Percentiles rank a stretch among this genome's conserved stretches.
Conservation (phyloP, 2,113 vertebrate genomes). For the Malurus alboscapulatus region DNA sequence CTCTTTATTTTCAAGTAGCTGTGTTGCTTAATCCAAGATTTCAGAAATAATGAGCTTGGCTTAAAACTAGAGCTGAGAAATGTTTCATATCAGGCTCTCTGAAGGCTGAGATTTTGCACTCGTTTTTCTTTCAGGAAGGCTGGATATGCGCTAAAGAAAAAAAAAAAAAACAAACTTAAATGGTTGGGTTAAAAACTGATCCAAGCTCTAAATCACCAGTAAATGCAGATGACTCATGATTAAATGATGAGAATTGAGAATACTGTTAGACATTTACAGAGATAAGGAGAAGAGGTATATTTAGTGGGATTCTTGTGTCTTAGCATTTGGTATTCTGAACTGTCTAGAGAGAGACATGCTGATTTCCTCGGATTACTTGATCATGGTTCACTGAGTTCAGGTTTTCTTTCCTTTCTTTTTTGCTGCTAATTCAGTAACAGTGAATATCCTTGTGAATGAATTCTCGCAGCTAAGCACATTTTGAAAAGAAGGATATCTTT, state of each 20-base stretch:
- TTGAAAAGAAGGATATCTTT: not conserved
- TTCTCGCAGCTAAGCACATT: not conserved
- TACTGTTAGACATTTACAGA: not conserved
- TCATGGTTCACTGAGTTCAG: constrained; percentile 61
- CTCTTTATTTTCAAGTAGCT: not conserved
- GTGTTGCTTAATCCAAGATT: not conserved
- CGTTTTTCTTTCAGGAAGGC: not conserved
- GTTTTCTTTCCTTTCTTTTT: constrained; percentile 17
- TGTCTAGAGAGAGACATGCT: constrained; percentile 44
- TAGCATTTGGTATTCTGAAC: constrained; percentile 25
- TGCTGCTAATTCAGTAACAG: constrained; percentile 14
- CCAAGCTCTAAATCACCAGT: constrained; percentile 27
- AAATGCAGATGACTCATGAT: not conserved
- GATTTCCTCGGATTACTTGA: constrained; percentile 49
- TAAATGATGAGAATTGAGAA: constrained; percentile 13
- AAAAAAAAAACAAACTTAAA: not conserved
- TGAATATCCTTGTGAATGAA: not conserved
- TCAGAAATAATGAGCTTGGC: not conserved
- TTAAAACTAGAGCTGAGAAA: not conserved
- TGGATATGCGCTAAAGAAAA: not conserved
- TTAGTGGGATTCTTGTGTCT: constrained; percentile 30
- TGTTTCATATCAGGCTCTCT: not conserved
- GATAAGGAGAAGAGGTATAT: not conserved
- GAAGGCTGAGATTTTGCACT: not conserved
- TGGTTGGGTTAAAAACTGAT: constrained; percentile 32